Conservation (phyloP, 1,140 invertebrate species). For the Sitophilus oryzae region DNA sequence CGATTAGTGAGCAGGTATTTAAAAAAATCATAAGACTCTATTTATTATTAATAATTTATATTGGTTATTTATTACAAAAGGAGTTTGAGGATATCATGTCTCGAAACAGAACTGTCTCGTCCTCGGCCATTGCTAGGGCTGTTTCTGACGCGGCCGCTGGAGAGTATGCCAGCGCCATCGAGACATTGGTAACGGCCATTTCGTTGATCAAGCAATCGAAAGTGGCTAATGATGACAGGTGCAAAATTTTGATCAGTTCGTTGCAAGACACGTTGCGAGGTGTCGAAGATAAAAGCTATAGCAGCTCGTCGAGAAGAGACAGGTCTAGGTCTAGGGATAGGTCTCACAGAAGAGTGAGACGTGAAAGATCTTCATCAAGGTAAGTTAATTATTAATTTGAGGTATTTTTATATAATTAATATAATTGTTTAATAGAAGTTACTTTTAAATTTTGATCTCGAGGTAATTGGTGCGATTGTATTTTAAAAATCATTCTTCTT, state of each 20-base stretch:
- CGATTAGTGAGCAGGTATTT: constrained; percentile 74
- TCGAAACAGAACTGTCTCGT: constrained; percentile 94
- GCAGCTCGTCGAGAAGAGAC: constrained; percentile 59
- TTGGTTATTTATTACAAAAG: constrained; percentile 40
- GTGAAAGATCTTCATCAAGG: constrained; percentile 70
- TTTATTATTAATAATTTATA: neutral
- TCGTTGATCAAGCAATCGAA: constrained; percentile 98
- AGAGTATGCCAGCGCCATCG: constrained; percentile 95
- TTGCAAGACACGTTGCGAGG: constrained; percentile 95
- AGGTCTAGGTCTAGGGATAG: constrained; percentile 71
- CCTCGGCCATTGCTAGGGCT: constrained; percentile 91
- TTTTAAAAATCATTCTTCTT: no score
- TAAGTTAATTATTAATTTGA: constrained; percentile 6
- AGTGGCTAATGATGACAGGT: constrained; percentile 94
- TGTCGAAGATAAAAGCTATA: constrained; percentile 94
- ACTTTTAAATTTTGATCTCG: no score
- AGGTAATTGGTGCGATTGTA: no score
- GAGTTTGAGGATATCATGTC: constrained; percentile 99
- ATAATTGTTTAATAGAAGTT: neutral
- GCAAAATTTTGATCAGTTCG: constrained; percentile 95
- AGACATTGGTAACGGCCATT: constrained; percentile 97
- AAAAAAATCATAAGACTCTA: no score
- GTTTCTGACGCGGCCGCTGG: constrained; percentile 95
- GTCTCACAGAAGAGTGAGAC: constrained; percentile 58
- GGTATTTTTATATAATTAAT: neutral